Base-by-base conservation (phyloP, 2,888 invertebrate species). In the Stenodera caucasica region DNA sequence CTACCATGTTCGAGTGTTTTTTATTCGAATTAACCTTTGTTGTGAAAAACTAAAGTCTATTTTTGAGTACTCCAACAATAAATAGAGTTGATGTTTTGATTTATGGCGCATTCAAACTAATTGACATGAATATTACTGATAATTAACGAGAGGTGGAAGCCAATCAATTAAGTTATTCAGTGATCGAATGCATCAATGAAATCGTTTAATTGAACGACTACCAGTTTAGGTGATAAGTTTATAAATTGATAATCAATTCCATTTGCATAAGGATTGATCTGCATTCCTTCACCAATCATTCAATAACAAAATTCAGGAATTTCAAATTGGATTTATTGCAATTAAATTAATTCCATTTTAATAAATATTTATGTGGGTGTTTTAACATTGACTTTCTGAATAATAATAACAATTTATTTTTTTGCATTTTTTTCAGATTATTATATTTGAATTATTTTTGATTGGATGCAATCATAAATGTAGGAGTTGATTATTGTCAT, bases 181-280 rank as follows among this genome's bases (percentile, higher is more conserved):
- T 40, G 40, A 40, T 40, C 18, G 11, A 18, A 18, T 18, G 40
- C 40, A 45, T 21, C 12, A 45, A 45, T 45, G 18, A 45, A 45
- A 45, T 45, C 45, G 21, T 45, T 21, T 45, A 21, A 45, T 45
- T 45, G 45, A 45, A 21, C 21, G 45, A 45, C 45, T 45, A 45
- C 45, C 18, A 21, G 45, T 45, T 45, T 11, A 45, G 45, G 45
- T 45, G 45, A 45, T 45, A 21, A 21, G 21, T 45, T 45, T 45
- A 45, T 21, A 45, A 21, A 9, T 45, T 21, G 9, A 45, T 45
- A 45, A 45, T 45, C 45, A 45, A 21, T 21, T 45, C 1, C 11
- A 45, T 45, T 21, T 45, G 45, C 45, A 45, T 45, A 45, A 21
- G 45, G 45, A 45, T 45, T 45, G 45, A 45, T 45, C 9, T 45